Percentiles rank a stretch among this genome's conserved stretches.
Evolutionary conservation across 1,140 invertebrate genomes (phyloP).

Genomic region (Rhopalosiphum maidis): DNA sequence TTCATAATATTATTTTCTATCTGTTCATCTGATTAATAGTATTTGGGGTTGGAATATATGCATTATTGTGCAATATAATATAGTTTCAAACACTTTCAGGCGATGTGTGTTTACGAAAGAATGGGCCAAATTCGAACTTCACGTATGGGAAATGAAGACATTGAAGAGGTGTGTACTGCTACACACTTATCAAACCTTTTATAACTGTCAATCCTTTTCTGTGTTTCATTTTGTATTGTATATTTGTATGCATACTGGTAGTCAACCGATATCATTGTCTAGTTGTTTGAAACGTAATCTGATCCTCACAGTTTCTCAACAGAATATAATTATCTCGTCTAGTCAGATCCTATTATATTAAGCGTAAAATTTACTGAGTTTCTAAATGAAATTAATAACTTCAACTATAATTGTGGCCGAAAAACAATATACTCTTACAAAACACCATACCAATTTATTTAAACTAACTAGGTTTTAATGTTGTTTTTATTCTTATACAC

Average conservation of each 20-base stretch:
- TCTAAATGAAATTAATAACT: neutral
- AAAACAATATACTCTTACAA: neutral
- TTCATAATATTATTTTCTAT: neutral
- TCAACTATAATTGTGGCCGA: neutral
- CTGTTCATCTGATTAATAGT: neutral
- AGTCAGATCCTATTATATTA: neutral
- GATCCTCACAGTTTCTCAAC: neutral
- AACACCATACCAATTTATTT: neutral
- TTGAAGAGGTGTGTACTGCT: slow-evolving; percentile 49
- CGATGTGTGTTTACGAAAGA: slow-evolving; percentile 25
- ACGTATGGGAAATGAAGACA: slow-evolving; percentile 10
- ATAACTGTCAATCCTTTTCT: neutral
- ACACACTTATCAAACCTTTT: neutral
- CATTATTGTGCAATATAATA: neutral
- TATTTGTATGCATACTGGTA: neutral
- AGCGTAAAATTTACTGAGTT: neutral
- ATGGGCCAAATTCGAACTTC: slow-evolving; percentile 37
- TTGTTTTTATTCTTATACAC: neutral
- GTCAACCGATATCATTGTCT: neutral
- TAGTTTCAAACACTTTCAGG: slow-evolving; percentile 19
- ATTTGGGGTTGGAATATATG: neutral
- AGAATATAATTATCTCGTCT: neutral
- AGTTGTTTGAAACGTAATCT: neutral
- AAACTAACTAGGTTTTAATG: neutral
- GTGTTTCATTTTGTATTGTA: neutral